Conservation (phyloP, 2,888 invertebrate species). For the Eristalis arbustorum region DNA sequence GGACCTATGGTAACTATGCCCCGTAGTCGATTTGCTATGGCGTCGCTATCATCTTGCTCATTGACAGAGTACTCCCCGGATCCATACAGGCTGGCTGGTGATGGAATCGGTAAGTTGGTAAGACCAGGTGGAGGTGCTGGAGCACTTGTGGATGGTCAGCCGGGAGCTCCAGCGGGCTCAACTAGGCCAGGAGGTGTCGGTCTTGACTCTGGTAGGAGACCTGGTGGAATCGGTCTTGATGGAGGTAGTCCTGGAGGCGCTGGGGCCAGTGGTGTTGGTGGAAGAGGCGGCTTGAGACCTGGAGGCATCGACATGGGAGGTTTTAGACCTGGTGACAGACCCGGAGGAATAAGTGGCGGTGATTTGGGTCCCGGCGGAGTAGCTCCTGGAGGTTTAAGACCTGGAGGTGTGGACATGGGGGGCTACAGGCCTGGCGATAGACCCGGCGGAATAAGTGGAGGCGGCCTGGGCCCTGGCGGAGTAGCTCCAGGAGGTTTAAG, state of each 20-base stretch:
- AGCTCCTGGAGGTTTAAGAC: conserved; percentile 45
- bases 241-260: background rate
- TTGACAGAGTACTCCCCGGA: conserved; percentile 73
- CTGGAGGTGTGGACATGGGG: conserved; percentile 40
- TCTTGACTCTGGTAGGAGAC: conserved; percentile 23
- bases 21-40: accelerated
- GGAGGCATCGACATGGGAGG: conserved; percentile 31
- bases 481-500: conserved; percentile 5
- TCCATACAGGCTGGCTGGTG: conserved; percentile 71
- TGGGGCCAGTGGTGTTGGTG: background rate
- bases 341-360: background rate
- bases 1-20: conserved; percentile 69
- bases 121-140: conserved; percentile 28
- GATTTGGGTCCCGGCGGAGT: background rate
- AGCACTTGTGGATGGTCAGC: background rate
- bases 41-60: background rate
- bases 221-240: conserved; percentile 23
- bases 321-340: background rate
- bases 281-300: conserved; percentile 43
- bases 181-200: conserved; percentile 10
- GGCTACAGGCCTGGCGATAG: conserved; percentile 27
- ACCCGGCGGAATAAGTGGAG: background rate
- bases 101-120: conserved; percentile 41
- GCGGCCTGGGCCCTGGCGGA: conserved; percentile 34
- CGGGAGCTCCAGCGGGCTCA: conserved; percentile 37